Percentiles rank a stretch among this genome's conserved stretches.
Conservation (phyloP, 2,888 invertebrate genomes). For the Drosophila antonietae region DNA sequence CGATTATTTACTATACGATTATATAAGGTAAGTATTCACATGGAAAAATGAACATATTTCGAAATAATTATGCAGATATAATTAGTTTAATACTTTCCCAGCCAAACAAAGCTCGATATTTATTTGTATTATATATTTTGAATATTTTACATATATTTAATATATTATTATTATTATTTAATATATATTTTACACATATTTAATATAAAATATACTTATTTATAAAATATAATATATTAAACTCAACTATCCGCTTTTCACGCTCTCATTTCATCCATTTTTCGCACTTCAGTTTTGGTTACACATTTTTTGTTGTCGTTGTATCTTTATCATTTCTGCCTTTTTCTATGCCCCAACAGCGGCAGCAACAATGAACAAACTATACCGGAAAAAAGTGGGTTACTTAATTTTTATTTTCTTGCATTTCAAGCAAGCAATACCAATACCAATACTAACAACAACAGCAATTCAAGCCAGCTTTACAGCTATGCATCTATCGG, state of each 20-base stretch:
- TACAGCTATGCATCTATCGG: slow-evolving; percentile 67
- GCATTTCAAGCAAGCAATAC: slow-evolving; percentile 54
- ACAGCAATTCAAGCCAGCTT: slow-evolving; percentile 38
- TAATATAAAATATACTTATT: too few species aligned
- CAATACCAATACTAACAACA: slow-evolving; percentile 25
- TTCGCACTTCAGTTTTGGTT: slow-evolving; percentile 50
- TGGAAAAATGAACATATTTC: too few species aligned
- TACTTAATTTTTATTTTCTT: slow-evolving; percentile 77
- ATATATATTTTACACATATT: too few species aligned
- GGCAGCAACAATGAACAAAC: slow-evolving; percentile 54
- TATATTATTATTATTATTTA: too few species aligned
- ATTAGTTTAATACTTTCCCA: too few species aligned
- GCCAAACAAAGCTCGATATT: too few species aligned
- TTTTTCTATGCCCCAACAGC: slow-evolving; percentile 37
- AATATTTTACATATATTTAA: too few species aligned
- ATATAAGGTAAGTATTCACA: too few species aligned
- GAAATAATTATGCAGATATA: too few species aligned
- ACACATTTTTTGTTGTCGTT: slow-evolving; percentile 13
- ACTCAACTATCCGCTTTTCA: slow-evolving; percentile 7
- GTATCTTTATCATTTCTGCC: slow-evolving; percentile 28
- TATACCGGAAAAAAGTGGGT: slow-evolving; percentile 76
- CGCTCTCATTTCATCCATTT: slow-evolving; percentile 46
- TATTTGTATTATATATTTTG: too few species aligned
- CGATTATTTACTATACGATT: too few species aligned
- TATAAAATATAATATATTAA: too few species aligned